These are phyloP conservation scores for Pteromalus puparum DNA, from an alignment of 1,140 invertebrate genomes.

Conservation along the genomic window DNA sequence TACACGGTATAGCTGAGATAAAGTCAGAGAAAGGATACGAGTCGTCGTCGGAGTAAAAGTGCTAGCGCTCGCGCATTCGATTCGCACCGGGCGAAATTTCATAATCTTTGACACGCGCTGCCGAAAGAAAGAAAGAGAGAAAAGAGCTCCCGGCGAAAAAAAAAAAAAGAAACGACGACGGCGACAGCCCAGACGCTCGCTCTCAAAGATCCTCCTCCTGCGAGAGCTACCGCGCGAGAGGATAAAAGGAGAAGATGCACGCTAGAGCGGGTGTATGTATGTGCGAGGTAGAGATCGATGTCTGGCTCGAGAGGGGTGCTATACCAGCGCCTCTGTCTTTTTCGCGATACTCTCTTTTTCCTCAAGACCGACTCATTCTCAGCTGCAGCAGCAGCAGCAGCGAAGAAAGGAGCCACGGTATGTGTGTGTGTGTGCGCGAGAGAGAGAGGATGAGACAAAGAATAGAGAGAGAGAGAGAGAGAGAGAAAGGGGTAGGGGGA, in stretches of 20 bases:
- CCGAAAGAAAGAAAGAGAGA: slow-evolving; percentile 20
- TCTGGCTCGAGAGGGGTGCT: neutral
- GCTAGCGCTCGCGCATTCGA: slow-evolving; percentile 49
- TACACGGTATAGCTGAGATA: neutral
- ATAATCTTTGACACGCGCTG: slow-evolving; percentile 56
- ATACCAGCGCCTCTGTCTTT: neutral
- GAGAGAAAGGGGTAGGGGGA: neutral
- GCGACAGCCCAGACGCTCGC: slow-evolving; percentile 27
- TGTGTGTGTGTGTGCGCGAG: neutral
- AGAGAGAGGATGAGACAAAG: neutral
- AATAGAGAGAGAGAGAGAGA: neutral
- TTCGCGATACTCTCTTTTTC: slow-evolving; percentile 1
- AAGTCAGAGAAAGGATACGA: no score
- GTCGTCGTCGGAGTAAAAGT: neutral
- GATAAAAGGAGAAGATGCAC: neutral
- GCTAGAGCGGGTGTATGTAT: neutral
- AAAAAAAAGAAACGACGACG: slow-evolving; percentile 10
- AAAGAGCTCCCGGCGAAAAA: slow-evolving; percentile 18
- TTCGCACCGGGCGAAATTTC: slow-evolving; percentile 56
- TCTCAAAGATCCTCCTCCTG: slow-evolving; percentile 23
- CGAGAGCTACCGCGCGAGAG: no score
- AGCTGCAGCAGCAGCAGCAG: neutral
- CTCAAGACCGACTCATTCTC: neutral
- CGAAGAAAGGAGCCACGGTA: neutral
- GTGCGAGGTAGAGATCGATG: slow-evolving; percentile 11